These are phyloP conservation scores for Keiferia lycopersicella DNA, from an alignment of 2,888 invertebrate genomes.

Conservation along the genomic window DNA sequence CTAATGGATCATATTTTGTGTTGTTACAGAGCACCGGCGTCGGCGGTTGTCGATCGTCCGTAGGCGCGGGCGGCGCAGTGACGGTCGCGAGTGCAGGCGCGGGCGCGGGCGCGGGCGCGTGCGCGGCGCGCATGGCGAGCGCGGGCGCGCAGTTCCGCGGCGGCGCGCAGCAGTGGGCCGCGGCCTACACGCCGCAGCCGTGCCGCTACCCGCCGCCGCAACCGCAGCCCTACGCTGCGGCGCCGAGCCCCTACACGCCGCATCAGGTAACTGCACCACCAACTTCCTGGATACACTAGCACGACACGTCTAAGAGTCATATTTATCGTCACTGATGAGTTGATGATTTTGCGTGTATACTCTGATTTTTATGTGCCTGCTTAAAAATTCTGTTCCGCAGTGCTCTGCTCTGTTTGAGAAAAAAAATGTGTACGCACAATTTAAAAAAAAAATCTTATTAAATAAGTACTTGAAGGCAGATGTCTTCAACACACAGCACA, in stretches of 20 bases:
- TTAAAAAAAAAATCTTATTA: too few species aligned
- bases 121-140: constrained; percentile 80
- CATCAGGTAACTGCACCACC: constrained; percentile 60
- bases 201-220: constrained; percentile 79
- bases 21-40: constrained; percentile 50
- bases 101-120: constrained; percentile 75
- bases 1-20: neutral
- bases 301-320: too few species aligned
- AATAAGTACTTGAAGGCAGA: too few species aligned
- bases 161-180: constrained; percentile 76
- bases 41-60: constrained; percentile 72
- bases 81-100: constrained; percentile 76
- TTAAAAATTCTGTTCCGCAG: too few species aligned
- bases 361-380: too few species aligned
- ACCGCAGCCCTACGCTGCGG: constrained; percentile 70
- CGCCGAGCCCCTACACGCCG: constrained; percentile 71
- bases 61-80: constrained; percentile 73
- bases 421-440: too few species aligned
- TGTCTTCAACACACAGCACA: neutral
- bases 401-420: too few species aligned
- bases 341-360: too few species aligned
- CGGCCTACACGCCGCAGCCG: constrained; percentile 76
- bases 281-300: neutral
- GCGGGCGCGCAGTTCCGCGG: constrained; percentile 78
- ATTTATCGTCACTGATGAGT: too few species aligned